Base-by-base conservation (phyloP, 2,888 invertebrate species). In the Mythimna pallens region DNA sequence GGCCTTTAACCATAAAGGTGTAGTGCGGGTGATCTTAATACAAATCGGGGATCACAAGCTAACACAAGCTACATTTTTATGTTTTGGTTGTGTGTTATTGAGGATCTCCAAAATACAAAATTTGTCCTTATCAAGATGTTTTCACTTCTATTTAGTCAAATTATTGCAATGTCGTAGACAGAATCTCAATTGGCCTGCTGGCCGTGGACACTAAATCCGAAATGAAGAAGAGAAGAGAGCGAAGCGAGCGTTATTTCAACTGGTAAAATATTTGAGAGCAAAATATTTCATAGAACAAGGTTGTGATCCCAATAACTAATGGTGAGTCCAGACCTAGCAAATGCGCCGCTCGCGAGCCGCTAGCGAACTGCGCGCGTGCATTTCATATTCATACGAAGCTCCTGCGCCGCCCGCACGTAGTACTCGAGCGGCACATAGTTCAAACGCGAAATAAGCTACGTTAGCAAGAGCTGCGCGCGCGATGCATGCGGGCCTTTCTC, bases 191-290 rank as follows among this genome's bases (percentile, higher is more conserved):
- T 67, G 43, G 52, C 40, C 22, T 43, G 36, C 22, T 43, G 34
- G 50, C 55, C 14, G 36, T 40, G 0, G 47, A 17, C 47, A 50
- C 47, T 66, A 73, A 58, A 67, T 47, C 58, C 50, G 36, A 62
- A 69, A 78, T 80, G 65, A 80, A 47, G 65, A 80, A 47, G 67
- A 70, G 62, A 50, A 68, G 64, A 69, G 50, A 71, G 52, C 61
- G 14, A 72, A 72, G 59, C n/a, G n/a, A n/a, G n/a, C n/a, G n/a
- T 78, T 72, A 74, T 84, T 73, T 61, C 62, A 73, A 72, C 54
- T 80, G 69, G 70, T 78, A 70, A 75, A 80, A 85, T 76, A 86
- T 78, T 81, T 70, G 66, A 75, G 66, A 70, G 47, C 67, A 74
- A 34, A 85, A 71, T 68, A 70, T 64, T 79, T 71, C 64, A 65